A percentile compares a stretch with the other conserved stretches of the same genome.
Evolutionary conservation across 2,797 vertebrate genomes (phyloP).

Genomic region (Dermochelys coriacea): DNA sequence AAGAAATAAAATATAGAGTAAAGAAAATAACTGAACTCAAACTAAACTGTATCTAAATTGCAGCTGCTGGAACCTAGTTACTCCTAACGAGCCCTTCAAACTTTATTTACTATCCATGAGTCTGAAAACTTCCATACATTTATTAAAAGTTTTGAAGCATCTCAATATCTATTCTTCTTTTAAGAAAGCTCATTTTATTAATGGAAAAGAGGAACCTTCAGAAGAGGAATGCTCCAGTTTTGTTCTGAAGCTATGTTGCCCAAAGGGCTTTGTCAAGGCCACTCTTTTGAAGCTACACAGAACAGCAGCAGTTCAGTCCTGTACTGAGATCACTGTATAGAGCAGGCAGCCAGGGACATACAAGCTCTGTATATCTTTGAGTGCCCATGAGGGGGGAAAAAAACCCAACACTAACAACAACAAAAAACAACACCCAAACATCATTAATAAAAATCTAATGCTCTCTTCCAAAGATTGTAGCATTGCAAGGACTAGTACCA

Average conservation of each 20-base stretch:
- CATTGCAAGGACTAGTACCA: background rate
- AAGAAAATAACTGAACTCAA: background rate
- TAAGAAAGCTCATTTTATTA: background rate
- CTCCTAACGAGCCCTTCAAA: background rate
- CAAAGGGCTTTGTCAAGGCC: background rate
- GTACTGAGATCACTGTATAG: background rate
- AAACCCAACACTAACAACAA: background rate
- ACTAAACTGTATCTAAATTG: background rate
- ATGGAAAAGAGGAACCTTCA: background rate
- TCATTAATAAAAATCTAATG: background rate
- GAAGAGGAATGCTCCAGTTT: background rate
- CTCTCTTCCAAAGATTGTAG: background rate
- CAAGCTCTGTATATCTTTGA: background rate
- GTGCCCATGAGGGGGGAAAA: background rate
- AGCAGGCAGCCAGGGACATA: background rate
- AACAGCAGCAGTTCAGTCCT: background rate
- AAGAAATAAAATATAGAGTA: conserved; percentile 10
- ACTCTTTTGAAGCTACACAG: background rate
- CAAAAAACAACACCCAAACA: background rate
- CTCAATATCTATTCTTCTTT: background rate
- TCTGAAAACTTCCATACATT: background rate
- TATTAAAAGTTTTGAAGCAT: background rate
- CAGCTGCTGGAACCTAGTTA: background rate
- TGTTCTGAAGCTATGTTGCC: background rate
- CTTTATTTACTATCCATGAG: background rate